Percentiles rank a stretch among this genome's conserved stretches.
phyloP scores from a whole-genome alignment of 1,140 invertebrate genomes.

The Drosophila ambigua region DNA sequence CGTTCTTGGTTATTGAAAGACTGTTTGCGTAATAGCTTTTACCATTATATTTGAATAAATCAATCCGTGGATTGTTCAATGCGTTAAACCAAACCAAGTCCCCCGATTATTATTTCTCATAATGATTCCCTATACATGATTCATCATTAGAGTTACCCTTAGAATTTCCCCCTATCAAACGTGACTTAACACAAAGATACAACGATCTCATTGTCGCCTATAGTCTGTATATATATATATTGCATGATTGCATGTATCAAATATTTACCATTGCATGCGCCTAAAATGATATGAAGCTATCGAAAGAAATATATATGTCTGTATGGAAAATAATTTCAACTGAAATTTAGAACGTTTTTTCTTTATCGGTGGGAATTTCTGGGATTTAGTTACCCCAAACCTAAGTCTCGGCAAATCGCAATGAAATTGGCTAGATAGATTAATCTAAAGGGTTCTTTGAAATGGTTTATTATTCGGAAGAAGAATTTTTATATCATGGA shows the following conservation, averaged over 20 bases:
- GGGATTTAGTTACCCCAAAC: too few relatives aligned
- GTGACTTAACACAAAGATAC: conserved; percentile 62
- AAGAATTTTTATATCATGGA: too few relatives aligned
- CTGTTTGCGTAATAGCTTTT: conserved; percentile 52
- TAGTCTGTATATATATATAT: conserved; percentile 27
- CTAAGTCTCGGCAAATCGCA: too few relatives aligned
- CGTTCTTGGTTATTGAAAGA: conserved; percentile 65
- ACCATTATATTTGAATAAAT: conserved; percentile 47
- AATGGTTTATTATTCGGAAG: too few relatives aligned
- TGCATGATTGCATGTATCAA: not conserved
- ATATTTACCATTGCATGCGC: conserved; percentile 11
- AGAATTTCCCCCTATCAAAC: conserved; percentile 9
- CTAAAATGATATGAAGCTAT: conserved; percentile 37
- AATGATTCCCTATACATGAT: not conserved
- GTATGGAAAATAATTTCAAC: conserved; percentile 36
- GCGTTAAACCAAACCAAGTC: conserved; percentile 52
- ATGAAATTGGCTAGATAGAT: too few relatives aligned
- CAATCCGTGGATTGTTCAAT: conserved; percentile 40
- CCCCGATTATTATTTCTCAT: conserved; percentile 36
- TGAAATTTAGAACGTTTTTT: conserved; percentile 20
- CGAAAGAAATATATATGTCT: conserved; percentile 32
- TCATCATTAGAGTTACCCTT: not conserved
- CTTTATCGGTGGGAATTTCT: not conserved
- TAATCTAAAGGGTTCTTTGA: too few relatives aligned
- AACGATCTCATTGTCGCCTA: conserved; percentile 68